These are phyloP conservation scores for Parambassis ranga DNA, from an alignment of 2,797 vertebrate species.

Conservation along the genomic window DNA sequence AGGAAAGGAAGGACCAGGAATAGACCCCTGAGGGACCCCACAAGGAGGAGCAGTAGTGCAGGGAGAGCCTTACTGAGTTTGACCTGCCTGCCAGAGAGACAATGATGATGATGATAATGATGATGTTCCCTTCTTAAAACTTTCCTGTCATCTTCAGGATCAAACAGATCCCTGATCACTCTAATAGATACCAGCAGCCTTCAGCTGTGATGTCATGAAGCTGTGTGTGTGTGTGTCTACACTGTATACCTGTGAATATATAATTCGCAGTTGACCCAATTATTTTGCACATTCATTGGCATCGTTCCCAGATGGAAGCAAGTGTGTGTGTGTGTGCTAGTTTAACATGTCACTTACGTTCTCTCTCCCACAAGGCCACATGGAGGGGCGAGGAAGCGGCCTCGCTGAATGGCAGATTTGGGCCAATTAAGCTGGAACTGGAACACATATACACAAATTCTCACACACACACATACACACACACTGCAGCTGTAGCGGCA, in stretches of 20 bases:
- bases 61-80: no score
- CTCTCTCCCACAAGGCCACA: conserved; percentile 36
- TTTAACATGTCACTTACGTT: conserved; percentile 59
- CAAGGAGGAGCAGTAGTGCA: no score
- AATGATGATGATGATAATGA: no score
- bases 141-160: no score
- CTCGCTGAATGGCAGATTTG: conserved; percentile 75
- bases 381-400: conserved; percentile 27
- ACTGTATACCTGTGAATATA: not conserved
- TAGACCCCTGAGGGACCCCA: no score
- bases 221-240: not conserved
- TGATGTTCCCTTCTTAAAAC: no score
- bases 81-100: no score
- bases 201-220: not conserved
- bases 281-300: conserved; percentile 40
- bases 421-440: conserved; percentile 73
- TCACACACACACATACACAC: not conserved
- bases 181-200: not conserved
- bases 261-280: conserved; percentile 57
- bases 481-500: not conserved
- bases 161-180: no score
- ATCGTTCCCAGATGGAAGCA: conserved; percentile 43
- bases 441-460: conserved; percentile 18
- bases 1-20: no score
- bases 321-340: not conserved